Percentiles rank a stretch among this genome's conserved stretches.
Evolutionary conservation across 2,113 vertebrate species (phyloP).

Genomic region (Pteruthius melanotis): DNA sequence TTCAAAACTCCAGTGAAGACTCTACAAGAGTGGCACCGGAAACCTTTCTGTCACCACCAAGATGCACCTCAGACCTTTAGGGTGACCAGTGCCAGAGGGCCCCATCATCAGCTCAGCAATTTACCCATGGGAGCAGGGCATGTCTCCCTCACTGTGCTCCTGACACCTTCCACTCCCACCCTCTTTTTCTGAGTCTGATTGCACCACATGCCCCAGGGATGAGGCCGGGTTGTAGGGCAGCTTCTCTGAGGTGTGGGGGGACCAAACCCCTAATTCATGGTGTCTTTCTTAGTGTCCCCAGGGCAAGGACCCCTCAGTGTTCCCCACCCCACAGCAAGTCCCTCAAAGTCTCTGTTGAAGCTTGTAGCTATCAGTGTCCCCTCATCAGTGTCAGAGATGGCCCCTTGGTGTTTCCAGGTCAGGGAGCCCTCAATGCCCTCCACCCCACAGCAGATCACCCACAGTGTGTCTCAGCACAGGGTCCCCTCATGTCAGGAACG

Average conservation of each 20-base stretch:
- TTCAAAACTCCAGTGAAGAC: neutral
- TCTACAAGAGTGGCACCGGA: accelerated
- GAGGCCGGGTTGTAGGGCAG: neutral
- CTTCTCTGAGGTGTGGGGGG: neutral
- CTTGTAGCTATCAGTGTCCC: neutral
- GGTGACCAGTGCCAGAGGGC: neutral
- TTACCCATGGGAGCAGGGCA: accelerated
- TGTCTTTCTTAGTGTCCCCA: neutral
- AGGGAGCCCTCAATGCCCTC: neutral
- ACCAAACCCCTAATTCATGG: neutral
- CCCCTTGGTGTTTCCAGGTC: neutral
- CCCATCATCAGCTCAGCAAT: neutral
- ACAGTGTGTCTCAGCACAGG: accelerated
- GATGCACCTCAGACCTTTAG: neutral
- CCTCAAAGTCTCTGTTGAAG: neutral
- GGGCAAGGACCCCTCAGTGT: neutral
- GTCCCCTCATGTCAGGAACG: accelerated
- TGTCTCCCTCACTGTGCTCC: neutral
- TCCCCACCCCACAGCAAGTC: neutral
- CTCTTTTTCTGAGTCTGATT: neutral
- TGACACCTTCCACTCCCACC: neutral
- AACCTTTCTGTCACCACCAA: neutral
- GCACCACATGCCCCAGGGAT: neutral
- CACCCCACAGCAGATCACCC: neutral
- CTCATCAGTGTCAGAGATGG: accelerated